Conservation (phyloP, 2,797 vertebrate genomes). For the Macropus fuliginosus region DNA sequence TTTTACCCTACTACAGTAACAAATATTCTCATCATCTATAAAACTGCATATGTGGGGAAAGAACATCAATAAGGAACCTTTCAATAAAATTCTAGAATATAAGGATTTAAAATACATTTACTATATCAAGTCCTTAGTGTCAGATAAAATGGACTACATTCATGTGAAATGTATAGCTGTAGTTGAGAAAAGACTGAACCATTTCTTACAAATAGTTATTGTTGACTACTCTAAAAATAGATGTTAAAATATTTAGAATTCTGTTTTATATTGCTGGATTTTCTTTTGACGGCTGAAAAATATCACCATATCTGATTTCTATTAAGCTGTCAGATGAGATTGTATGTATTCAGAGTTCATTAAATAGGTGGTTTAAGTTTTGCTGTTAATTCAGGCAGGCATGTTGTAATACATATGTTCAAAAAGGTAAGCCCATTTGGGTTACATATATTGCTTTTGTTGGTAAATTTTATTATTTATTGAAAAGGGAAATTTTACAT, state of each 20-base stretch:
- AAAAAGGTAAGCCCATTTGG: slow-evolving; percentile 44
- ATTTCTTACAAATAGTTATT: slow-evolving; percentile 76
- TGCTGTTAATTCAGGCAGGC: slow-evolving; percentile 75
- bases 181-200: slow-evolving; percentile 60
- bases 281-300: slow-evolving; percentile 67
- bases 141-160: slow-evolving; percentile 63
- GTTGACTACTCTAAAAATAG: slow-evolving; percentile 60
- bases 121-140: slow-evolving; percentile 35
- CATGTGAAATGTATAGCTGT: slow-evolving; percentile 69
- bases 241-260: slow-evolving; percentile 79
- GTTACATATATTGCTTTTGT: slow-evolving; percentile 47
- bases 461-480: slow-evolving; percentile 10
- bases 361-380: slow-evolving; percentile 67
- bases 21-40: slow-evolving; percentile 34
- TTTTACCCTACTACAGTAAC: slow-evolving; percentile 34
- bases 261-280: slow-evolving; percentile 76
- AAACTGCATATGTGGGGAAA: not conserved
- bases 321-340: slow-evolving; percentile 68
- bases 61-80: slow-evolving; percentile 51
- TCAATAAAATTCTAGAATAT: slow-evolving; percentile 61
- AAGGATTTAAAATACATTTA: slow-evolving; percentile 64
- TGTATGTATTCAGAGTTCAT: slow-evolving; percentile 72
- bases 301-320: slow-evolving; percentile 77
- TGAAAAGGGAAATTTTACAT: not conserved
- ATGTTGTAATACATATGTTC: slow-evolving; percentile 29